These are phyloP conservation scores for Euphonia xanthogaster DNA, from an alignment of 2,797 vertebrate genomes.

Conservation along the genomic window DNA sequence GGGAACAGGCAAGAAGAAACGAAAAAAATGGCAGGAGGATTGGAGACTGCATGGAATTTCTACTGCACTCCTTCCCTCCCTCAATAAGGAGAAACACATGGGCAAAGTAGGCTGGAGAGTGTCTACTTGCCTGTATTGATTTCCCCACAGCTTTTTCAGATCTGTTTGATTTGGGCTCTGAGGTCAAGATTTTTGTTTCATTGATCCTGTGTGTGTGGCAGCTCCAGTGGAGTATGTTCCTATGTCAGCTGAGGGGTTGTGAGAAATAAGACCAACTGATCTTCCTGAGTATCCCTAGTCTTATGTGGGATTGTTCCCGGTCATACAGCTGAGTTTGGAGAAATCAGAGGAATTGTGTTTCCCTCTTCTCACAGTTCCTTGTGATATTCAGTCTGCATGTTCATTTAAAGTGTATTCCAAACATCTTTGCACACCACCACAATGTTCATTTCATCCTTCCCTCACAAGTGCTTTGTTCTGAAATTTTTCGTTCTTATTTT, in stretches of 20 bases:
- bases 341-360: background rate
- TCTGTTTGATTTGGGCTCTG: background rate
- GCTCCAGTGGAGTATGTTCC: background rate
- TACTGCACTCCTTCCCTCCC: background rate
- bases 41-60: background rate
- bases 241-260: background rate
- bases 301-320: background rate
- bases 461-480: background rate
- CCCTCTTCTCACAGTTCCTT: background rate
- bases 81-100: background rate
- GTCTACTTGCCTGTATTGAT: background rate
- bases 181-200: conserved; percentile 10
- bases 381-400: background rate
- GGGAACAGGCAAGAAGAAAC: background rate
- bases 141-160: background rate
- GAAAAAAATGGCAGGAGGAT: background rate
- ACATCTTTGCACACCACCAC: background rate
- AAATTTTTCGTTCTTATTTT: background rate
- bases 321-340: background rate
- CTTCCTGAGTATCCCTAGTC: background rate
- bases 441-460: background rate
- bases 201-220: background rate
- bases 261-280: background rate
- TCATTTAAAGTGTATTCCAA: background rate
- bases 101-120: background rate